Base-by-base conservation (phyloP, 2,797 vertebrate genomes). In the Bufotes viridis region DNA sequence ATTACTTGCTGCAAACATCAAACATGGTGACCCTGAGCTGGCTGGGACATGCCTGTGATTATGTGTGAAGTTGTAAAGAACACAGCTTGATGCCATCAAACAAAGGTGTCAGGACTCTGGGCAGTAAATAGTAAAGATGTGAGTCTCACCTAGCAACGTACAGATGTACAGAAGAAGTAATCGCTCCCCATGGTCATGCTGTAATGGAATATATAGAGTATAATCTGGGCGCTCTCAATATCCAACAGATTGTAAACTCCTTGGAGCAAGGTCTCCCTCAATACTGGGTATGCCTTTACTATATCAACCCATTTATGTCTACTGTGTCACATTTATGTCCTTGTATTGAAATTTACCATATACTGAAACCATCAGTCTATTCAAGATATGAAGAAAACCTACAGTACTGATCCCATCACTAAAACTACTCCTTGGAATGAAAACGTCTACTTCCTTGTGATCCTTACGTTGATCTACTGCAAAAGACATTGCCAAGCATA, bases 11-110 rank as follows among this genome's bases (percentile, higher is more conserved):
- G 51, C 20, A 75, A 53, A 82, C 81, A 82, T 82, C 81, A 82
- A 82, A 82, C 65, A 15, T 26, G 63, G 12, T 82, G 81, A 82
- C 81, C 61, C 65, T 18, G 24, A 53, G 61, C 60, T 51, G 81
- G 81, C 79, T 13, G 63, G 65, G 65, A 53, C 81, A 17, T 55
- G 63, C 42, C 65, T 70, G 61, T 82, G 81, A 82, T 82, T 70
- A 82, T 82, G 81, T 82, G 81, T 82, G 81, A 82, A 67, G 81
- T 57, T 70, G 81, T 82, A 82, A 82, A 82, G 61, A 53, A 65
- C 81, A 82, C 81, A 82, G 81, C 81, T 82, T 82, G 81, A 67
- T 82, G 61, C 81, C 81, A 82, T 82, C 81, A 82, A 22, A 53
- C 81, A 17, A 53, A 70, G 81, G 81, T 82, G 63, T 82, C 81